Conservation (phyloP, 2,113 vertebrate genomes). For the Aegithalos caudatus region DNA sequence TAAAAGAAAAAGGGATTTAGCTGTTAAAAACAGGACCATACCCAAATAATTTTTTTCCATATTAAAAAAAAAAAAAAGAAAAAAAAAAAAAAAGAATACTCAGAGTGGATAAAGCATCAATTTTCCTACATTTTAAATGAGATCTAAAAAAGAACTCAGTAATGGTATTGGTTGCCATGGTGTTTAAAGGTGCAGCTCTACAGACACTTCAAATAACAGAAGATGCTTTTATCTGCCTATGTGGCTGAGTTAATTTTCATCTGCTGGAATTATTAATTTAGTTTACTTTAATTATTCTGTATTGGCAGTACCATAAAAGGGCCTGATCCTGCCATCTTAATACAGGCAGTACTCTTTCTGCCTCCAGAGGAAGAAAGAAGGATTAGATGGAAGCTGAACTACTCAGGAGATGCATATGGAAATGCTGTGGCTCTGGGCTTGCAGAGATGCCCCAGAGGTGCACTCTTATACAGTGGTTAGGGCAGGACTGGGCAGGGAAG, state of each 20-base stretch:
- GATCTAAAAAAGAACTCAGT: constrained; percentile 41
- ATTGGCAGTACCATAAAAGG: not conserved
- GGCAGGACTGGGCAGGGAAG: not conserved
- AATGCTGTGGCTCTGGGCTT: not conserved
- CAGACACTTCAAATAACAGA: constrained; percentile 48
- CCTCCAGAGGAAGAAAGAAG: not conserved
- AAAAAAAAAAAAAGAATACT: not conserved
- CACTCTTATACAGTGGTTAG: not conserved
- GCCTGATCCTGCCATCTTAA: not conserved
- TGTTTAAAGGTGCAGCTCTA: constrained; percentile 47
- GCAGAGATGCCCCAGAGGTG: not conserved
- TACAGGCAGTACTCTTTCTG: not conserved
- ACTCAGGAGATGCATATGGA: not conserved
- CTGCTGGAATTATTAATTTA: constrained; percentile 50
- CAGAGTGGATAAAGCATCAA: constrained; percentile 16
- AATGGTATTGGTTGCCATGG: constrained; percentile 61
- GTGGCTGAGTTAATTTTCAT: constrained; percentile 62
- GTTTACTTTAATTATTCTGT: constrained; percentile 56
- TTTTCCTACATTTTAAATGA: constrained; percentile 54
- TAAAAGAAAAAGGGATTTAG: not conserved
- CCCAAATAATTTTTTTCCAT: not conserved
- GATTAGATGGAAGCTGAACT: not conserved
- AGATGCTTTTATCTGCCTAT: constrained; percentile 56
- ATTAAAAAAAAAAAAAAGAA: not conserved
- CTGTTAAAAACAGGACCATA: not conserved